A percentile compares a stretch with the other conserved stretches of the same genome.
These are phyloP conservation scores for Prorops nasuta DNA, from an alignment of 1,140 invertebrate species.

Conservation along the genomic window DNA sequence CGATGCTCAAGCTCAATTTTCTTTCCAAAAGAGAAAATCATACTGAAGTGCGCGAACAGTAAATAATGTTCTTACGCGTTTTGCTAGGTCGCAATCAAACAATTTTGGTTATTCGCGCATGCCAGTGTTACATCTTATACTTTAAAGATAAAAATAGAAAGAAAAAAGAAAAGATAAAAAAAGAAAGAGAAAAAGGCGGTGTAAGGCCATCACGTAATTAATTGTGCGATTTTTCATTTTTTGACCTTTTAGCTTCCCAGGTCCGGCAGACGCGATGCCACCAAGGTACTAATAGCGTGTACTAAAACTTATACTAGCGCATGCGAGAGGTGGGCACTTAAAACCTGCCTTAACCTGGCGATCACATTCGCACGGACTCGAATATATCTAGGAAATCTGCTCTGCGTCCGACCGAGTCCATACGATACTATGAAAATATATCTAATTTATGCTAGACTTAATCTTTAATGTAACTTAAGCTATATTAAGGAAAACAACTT, in stretches of 20 bases:
- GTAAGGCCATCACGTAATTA: constrained; percentile 39
- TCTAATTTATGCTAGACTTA: constrained; percentile 33
- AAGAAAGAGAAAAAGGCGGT: constrained; percentile 13
- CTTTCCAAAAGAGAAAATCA: too few relatives aligned
- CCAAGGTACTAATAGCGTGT: constrained; percentile 52
- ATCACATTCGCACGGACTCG: constrained; percentile 25
- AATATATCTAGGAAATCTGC: constrained; percentile 30
- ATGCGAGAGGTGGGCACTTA: constrained; percentile 28
- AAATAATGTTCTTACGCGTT: too few relatives aligned
- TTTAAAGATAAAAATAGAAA: constrained; percentile 22
- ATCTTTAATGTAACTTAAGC: constrained; percentile 28
- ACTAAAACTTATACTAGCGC: constrained; percentile 30
- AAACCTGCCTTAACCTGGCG: constrained; percentile 27
- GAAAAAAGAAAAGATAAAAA: background rate
- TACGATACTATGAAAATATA: constrained; percentile 27
- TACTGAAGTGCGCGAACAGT: too few relatives aligned
- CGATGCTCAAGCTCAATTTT: too few relatives aligned
- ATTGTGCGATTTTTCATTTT: constrained; percentile 55
- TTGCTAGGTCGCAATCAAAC: too few relatives aligned
- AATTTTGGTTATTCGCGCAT: constrained; percentile 20
- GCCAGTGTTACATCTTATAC: constrained; percentile 54
- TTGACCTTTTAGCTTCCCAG: constrained; percentile 59
- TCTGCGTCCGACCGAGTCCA: constrained; percentile 29
- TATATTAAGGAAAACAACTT: constrained; percentile 24
- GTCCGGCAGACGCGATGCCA: constrained; percentile 57